Evolutionary conservation across 2,113 vertebrate species (phyloP).

Genomic region (Perca flavescens): DNA sequence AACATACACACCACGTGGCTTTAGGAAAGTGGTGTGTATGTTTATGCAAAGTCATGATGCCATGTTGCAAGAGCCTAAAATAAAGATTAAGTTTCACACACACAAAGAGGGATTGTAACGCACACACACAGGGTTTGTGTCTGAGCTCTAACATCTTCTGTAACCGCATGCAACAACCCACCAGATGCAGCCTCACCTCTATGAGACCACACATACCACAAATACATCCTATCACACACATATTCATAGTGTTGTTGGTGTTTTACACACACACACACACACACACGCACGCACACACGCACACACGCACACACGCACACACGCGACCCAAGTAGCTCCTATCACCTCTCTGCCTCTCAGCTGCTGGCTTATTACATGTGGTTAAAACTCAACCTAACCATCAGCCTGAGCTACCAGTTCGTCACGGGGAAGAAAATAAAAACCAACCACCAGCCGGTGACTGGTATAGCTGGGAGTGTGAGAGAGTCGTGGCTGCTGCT

Average conservation of each 20-base stretch:
- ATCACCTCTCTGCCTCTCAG: slow-evolving; percentile 29
- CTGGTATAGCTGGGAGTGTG: neutral
- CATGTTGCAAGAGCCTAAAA: neutral
- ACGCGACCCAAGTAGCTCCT: neutral
- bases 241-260: neutral
- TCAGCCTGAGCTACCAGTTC: neutral
- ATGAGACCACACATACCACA: slow-evolving; percentile 12
- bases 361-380: slow-evolving; percentile 39
- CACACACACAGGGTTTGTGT: neutral
- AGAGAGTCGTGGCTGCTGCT: neutral
- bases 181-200: slow-evolving; percentile 9
- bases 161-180: neutral
- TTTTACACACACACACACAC: slow-evolving; percentile 6
- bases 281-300: slow-evolving; percentile 5
- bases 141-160: neutral
- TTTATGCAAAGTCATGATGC: too few relatives aligned
- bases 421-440: neutral
- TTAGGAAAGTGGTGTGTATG: too few relatives aligned
- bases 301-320: slow-evolving; percentile 19
- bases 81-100: neutral
- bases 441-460: neutral
- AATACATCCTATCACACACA: slow-evolving; percentile 4
- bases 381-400: slow-evolving; percentile 18
- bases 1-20: too few relatives aligned
- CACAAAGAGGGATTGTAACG: too few relatives aligned